Evolutionary conservation across 2,113 vertebrate species (phyloP).

Genomic region (Litocranius walleri): DNA sequence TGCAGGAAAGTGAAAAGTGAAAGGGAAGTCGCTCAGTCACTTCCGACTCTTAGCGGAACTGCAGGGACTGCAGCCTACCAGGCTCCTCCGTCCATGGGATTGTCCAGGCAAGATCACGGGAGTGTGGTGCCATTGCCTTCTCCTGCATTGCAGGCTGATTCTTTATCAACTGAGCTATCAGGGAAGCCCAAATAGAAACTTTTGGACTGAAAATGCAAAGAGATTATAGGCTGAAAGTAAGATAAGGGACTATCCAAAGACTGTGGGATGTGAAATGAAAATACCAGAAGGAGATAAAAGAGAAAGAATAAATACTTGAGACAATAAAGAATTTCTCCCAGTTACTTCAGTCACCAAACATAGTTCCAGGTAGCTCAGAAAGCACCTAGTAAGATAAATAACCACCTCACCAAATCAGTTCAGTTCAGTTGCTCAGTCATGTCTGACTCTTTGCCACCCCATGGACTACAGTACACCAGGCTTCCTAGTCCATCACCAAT

Average conservation of each 20-base stretch:
- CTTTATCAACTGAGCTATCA: not conserved
- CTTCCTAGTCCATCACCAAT: not conserved
- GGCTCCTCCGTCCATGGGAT: not conserved
- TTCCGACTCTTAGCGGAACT: accelerated
- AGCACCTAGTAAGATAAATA: not conserved
- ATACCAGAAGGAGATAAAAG: not conserved
- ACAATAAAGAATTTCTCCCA: not conserved
- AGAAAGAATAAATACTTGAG: not conserved
- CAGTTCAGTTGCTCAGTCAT: not conserved
- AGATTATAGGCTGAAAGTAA: not conserved
- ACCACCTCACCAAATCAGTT: not conserved
- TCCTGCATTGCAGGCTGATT: not conserved
- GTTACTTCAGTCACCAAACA: not conserved
- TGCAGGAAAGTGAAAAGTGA: no score
- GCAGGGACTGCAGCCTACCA: no score
- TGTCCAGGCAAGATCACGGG: not conserved
- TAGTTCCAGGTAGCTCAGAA: not conserved
- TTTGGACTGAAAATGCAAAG: not conserved
- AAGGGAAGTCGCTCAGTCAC: no score
- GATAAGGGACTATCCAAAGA: not conserved
- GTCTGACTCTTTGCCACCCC: not conserved
- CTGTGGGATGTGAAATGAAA: not conserved
- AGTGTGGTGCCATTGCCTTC: not conserved
- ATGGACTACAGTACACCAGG: not conserved
- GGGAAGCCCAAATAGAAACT: not conserved